Percentiles rank a stretch among this genome's conserved stretches.
Evolutionary conservation across 2,113 vertebrate genomes (phyloP).

Genomic region (Microtus richardsoni): DNA sequence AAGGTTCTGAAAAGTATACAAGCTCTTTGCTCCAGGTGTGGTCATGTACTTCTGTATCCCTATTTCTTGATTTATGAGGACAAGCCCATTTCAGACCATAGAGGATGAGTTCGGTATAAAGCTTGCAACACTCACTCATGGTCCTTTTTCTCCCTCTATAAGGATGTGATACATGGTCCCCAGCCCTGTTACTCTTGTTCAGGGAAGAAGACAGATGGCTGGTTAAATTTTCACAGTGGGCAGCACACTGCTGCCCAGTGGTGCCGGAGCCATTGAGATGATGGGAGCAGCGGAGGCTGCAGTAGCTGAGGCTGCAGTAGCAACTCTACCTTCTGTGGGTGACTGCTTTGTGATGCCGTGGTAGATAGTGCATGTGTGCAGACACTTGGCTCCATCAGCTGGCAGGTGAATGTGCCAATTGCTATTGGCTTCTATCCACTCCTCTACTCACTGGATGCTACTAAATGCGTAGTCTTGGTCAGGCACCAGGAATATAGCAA

Average conservation of each 20-base stretch:
- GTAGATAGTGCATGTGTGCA: accelerated
- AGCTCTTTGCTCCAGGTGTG: not conserved
- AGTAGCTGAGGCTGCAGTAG: not conserved
- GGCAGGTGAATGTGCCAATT: too few species aligned
- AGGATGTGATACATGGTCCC: accelerated
- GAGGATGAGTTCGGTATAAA: accelerated
- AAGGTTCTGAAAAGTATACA: slow-evolving; percentile 22
- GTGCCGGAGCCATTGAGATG: accelerated
- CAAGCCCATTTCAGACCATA: not conserved
- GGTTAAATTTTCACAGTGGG: accelerated
- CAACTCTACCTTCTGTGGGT: not conserved
- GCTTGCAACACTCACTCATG: accelerated
- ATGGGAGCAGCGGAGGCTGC: not conserved
- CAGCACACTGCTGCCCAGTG: accelerated
- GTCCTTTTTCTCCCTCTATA: accelerated
- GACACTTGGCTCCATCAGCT: not conserved
- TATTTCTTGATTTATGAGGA: not conserved
- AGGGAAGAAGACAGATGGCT: not conserved
- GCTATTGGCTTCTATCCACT: accelerated
- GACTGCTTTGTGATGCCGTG: accelerated
- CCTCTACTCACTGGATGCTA: not conserved
- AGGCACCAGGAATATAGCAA: not conserved
- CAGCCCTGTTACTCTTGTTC: not conserved
- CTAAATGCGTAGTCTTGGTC: not conserved
- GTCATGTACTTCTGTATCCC: not conserved